Evolutionary conservation across 2,113 vertebrate species (phyloP), one percentile per base, ranked within the genome.

Genomic region (Prionailurus bengalensis): DNA sequence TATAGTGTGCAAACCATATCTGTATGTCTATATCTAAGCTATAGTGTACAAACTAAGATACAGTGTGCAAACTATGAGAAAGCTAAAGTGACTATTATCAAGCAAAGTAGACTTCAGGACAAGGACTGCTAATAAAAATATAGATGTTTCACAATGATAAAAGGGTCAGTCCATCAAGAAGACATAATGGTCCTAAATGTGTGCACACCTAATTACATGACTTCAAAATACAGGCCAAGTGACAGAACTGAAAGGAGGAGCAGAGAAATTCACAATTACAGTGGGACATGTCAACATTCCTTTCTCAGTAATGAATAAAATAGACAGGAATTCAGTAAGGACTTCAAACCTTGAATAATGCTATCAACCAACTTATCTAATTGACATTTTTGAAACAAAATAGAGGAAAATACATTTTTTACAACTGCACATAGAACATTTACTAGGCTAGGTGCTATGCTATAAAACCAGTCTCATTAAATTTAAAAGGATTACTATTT

Each of bases 341-440:
- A 65, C 71, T 31, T 31, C 45, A 66, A 66, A 92, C 16, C 65
- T 53, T 80, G 55, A 70, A 19, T 82, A 73, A 68, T 13, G 21
- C 36, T 45, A 23, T 36, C 78, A 68, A 21, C 65, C 25, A 65
- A 11, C 42, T 83, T 21, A 42, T 79, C 83, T 84, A 27, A 96
- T 65, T 68, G 39, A 53, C 55, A 39, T 83, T 80, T 91, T 74
- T 86, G 11, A 89, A 73, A 65, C 42, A 61, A 87, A 95, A 87
- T 45, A 48, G 61, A 79, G 87, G 23, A 61, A 91, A 27, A n/a
- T 1, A 45, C 29, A n/a, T 91, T 71, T 45, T 92, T 88, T 65
- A 33, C 76, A 81, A 27, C 36, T 58, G 31, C 25, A 23, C 53
- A 21, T n/a, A 66, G 25, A 65, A 61, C 19, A 55, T 53, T 82